Evolutionary conservation across 1,140 invertebrate species (phyloP), one percentile per base, ranked within the genome.

Genomic region (Steinernema khuongi): DNA sequence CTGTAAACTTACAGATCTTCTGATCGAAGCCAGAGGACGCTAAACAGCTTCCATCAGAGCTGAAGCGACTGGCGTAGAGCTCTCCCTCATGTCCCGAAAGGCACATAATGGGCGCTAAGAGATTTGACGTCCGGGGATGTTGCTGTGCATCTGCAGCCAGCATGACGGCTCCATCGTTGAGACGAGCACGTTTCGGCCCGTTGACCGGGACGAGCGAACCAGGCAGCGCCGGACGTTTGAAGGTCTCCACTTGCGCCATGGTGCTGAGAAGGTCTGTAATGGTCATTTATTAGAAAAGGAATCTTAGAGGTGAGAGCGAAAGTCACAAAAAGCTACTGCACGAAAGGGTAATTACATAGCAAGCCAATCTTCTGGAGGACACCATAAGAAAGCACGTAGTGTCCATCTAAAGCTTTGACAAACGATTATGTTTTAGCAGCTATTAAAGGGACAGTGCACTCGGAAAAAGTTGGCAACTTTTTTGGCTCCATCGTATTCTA

Each of bases 31-130:
- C 97, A 33, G 92, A 91, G 0, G 94, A 95, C 7, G 94, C 93
- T 26, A 99, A 86, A 84, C 95, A 91, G 79, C 93, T 90, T 28
- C 96, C 96, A 86, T 98, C 94, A 0, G 95, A 94, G 86, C 96
- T 94, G 87, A 99, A 99, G 87, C 94, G 92, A 1, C 91, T 88
- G 26, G 91, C 90, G 85, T 94, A 97, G 77, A 99, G 92, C 85
- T 99, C 97, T 32, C 94, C 95, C 85, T 94, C 91, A 86, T 99
- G 96, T 0, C 97, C 97, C 85, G 95, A 92, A 29, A 99, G 86
- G 18, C 96, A 88, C 94, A 99, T 97, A 73, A 97, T 98, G 0
- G 96, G 95, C 17, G 94, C 91, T 83, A 91, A 88, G 17, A 99
- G 87, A 79, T 90, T 92, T 0, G 95, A 97, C 14, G 94, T 95